These are phyloP conservation scores for Eutrigla gurnardus DNA, from an alignment of 2,797 vertebrate species.

Conservation along the genomic window DNA sequence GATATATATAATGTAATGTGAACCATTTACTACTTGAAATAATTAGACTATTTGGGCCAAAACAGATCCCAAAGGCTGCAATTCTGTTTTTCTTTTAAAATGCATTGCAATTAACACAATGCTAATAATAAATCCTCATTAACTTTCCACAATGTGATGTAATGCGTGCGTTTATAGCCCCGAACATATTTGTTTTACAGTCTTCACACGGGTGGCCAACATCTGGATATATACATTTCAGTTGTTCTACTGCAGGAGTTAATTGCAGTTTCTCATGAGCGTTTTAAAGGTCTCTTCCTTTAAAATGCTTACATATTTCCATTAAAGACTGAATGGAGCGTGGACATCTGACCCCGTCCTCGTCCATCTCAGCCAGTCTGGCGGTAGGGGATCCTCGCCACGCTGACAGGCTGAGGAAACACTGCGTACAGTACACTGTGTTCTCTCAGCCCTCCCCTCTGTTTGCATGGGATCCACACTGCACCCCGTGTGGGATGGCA, in stretches of 20 bases:
- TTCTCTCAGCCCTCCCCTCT: constrained; percentile 36
- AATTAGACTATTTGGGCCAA: neutral
- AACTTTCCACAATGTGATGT: constrained; percentile 48
- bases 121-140: constrained; percentile 19
- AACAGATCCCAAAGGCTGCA: constrained; percentile 17
- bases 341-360: constrained; percentile 70
- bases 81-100: constrained; percentile 28
- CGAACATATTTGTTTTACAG: constrained; percentile 42
- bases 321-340: constrained; percentile 32
- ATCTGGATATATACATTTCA: constrained; percentile 57
- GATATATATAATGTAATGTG: neutral
- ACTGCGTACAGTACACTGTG: constrained; percentile 40
- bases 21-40: constrained; percentile 1
- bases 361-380: constrained; percentile 45
- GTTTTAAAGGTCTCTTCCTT: constrained; percentile 30
- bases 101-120: constrained; percentile 30
- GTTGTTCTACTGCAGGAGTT: constrained; percentile 32
- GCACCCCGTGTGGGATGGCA: constrained; percentile 30
- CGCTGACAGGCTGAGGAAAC: constrained; percentile 65
- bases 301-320: constrained; percentile 33
- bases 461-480: constrained; percentile 36
- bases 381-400: constrained; percentile 63
- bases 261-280: constrained; percentile 47
- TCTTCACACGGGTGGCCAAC: constrained; percentile 45
- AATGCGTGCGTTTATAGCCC: constrained; percentile 47